Evolutionary conservation across 2,888 invertebrate genomes (phyloP), one percentile per base, ranked within the genome.

Genomic region (Cantharis lateralis): DNA sequence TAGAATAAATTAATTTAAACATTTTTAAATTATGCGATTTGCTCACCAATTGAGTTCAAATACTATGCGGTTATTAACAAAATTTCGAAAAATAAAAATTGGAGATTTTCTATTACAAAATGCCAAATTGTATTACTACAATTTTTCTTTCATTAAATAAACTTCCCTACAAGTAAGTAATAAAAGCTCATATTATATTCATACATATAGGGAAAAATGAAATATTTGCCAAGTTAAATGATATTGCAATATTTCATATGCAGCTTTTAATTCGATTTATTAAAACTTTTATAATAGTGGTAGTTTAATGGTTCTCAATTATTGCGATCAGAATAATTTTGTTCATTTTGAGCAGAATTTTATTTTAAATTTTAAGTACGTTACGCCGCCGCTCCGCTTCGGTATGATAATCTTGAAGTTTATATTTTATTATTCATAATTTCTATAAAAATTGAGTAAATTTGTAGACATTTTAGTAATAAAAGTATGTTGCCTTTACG

Each of bases 401-500:
- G 48, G 48, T n/a, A n/a, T 32, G n/a, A 48, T 48, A 48, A 48
- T 66, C 64, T 66, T 24, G 64, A 20, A 64, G 20, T 66, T 66
- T 9, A 20, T 11, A 7, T 66, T 66, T 66, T 18, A 66, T 66
- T 48, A 48, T 48, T 48, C 48, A 48, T 48, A 48, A 48, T n/a
- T n/a, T 48, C 48, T 48, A 48, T 48, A 48, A 48, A 48, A 66
- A 66, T 66, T 66, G 24, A 66, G 24, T 66, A 18, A 66, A 66
- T 66, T 66, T 66, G 24, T 66, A 24, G 24, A 66, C 18, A 66
- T 66, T 66, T 66, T 18, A 66, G 64, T 66, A 66, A 66, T 66
- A 66, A 66, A 66, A 66, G 18, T 24, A 66, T n/a, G 64, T 66
- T 66, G 9, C n/a, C 18, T 66, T 66, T 62, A 64, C 18, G 20